phyloP scores from a whole-genome alignment of 1,140 invertebrate genomes.

The Lethrus apterus region DNA sequence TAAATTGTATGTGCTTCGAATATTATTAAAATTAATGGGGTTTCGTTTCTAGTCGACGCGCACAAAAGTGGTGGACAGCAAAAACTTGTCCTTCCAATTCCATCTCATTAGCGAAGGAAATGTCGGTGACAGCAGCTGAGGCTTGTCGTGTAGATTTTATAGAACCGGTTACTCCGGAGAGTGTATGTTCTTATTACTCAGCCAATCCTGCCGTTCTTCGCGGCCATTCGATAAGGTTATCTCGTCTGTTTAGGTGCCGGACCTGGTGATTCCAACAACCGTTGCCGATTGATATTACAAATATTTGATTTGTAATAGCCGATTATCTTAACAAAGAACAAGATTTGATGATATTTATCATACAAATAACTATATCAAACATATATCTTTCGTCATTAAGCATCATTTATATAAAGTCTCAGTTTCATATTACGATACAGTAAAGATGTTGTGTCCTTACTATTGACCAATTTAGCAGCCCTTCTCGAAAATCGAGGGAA shows the following conservation, averaged over 20 bases:
- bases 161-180: constrained; percentile 37
- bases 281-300: constrained; percentile 35
- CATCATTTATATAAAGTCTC: too few species aligned
- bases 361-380: too few species aligned
- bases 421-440: too few species aligned
- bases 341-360: too few species aligned
- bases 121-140: constrained; percentile 38
- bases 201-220: constrained; percentile 33
- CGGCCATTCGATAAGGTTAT: constrained; percentile 37
- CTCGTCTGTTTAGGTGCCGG: constrained; percentile 31
- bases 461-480: too few species aligned
- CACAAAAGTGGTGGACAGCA: too few species aligned
- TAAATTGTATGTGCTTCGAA: constrained; percentile 21
- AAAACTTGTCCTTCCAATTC: constrained; percentile 41
- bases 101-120: constrained; percentile 42
- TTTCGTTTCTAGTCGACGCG: too few species aligned
- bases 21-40: constrained; percentile 30
- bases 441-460: too few species aligned
- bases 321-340: too few species aligned
- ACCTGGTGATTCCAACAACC: constrained; percentile 28
- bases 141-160: constrained; percentile 39
- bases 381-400: too few species aligned
- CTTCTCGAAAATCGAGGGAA: constrained; percentile 3
- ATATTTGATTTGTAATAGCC: too few species aligned
- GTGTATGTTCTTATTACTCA: constrained; percentile 27